Base-by-base conservation (phyloP, 2,888 invertebrate species). In the Drosophila nr. fundita region DNA sequence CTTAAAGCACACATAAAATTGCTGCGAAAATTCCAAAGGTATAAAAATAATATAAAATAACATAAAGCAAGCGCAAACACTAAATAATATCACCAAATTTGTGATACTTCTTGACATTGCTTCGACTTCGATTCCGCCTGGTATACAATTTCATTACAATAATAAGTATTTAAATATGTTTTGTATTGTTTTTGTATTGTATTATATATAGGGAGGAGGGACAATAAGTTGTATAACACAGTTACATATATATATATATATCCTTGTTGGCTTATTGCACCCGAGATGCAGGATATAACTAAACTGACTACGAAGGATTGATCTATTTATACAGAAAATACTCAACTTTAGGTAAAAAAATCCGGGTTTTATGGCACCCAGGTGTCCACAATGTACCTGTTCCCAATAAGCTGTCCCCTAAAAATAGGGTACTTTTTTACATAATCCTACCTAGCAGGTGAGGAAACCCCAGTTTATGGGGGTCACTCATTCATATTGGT, bases 71-170 rank as follows among this genome's bases (percentile, higher is more conserved):
- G 83, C 83, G 89, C 88, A 75, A 85, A 75, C 80, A 72, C 61
- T 83, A 87, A 87, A 87, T 87, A 87, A 87, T 87, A 87, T 87
- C 87, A 87, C 87, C 87, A 66, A 90, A 90, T 78, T 69, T 80
- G 71, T 68, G 68, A 68, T 58, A 53, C 64, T 49, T 64, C 63
- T 68, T 67, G 84, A 72, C 82, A 83, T 59, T 69, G 69, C 65
- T 61, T 75, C 55, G 52, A 65, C 49, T 64, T 49, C 54, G 52
- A 61, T 40, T 68, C 52, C 58, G 53, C 50, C 45, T 54, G 54
- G 50, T 58, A 52, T 61, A 64, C 66, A 71, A 61, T 71, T 64
- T 48, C 63, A 58, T 63, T 64, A 65, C 54, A 69, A 65, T 59
- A 49, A 50, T 73, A 55, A 38, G 52, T 73, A 53, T 59, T 67